Conservation (phyloP, 2,888 invertebrate genomes). For the Metallyticus violacea region DNA sequence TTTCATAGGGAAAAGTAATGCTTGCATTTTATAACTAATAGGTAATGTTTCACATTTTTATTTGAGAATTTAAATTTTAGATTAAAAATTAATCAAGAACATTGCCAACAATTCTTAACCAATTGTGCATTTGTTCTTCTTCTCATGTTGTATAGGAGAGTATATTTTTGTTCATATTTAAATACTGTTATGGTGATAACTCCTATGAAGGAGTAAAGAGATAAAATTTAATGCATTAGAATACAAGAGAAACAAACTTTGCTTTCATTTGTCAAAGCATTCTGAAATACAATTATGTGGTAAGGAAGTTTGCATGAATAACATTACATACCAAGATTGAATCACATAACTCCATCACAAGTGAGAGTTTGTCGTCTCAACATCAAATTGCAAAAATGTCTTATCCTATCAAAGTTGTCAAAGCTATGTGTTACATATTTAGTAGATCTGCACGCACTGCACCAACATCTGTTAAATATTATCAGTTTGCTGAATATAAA, state of each 20-base stretch:
- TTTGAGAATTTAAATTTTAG: neutral
- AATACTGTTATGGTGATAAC: neutral
- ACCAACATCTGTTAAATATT: slow-evolving; percentile 21
- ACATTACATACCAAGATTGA: neutral
- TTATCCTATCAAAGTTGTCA: slow-evolving; percentile 16
- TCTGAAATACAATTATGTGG: slow-evolving; percentile 11
- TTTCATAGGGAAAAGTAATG: neutral
- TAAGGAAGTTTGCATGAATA: slow-evolving; percentile 9
- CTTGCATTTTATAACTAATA: neutral
- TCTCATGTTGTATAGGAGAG: neutral
- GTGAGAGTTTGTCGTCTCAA: neutral
- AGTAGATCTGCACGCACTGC: slow-evolving; percentile 19
- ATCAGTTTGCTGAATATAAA: neutral
- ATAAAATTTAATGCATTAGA: neutral
- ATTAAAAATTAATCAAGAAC: neutral
- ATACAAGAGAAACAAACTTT: neutral
- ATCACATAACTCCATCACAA: neutral
- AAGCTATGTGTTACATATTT: slow-evolving; percentile 18
- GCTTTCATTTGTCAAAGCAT: slow-evolving; percentile 13
- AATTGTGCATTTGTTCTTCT: neutral
- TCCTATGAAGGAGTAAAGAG: neutral
- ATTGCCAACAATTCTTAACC: neutral
- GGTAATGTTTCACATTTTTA: neutral
- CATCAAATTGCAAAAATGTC: slow-evolving; percentile 17
- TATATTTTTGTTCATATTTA: neutral